Percentiles rank a stretch among this genome's conserved stretches.
Conservation (phyloP, 2,113 vertebrate species). For the Cyphomyrus discorhynchus region DNA sequence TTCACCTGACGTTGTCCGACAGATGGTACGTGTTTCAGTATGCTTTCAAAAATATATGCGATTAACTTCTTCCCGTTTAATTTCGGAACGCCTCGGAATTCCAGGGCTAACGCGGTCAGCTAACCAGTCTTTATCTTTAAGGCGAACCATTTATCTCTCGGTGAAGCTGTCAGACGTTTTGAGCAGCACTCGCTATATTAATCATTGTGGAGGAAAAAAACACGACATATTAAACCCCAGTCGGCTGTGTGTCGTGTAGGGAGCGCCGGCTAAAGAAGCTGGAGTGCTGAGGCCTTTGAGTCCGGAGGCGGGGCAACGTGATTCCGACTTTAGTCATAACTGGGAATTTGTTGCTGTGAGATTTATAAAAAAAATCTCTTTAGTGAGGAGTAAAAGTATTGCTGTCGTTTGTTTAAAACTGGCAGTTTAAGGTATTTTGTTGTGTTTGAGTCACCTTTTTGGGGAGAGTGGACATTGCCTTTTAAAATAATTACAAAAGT, state of each 20-base stretch:
- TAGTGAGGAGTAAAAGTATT: not conserved
- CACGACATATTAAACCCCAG: not conserved
- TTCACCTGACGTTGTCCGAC: conserved; percentile 58
- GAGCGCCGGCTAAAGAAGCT: not conserved
- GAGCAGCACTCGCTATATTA: not conserved
- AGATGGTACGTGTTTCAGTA: conserved; percentile 48
- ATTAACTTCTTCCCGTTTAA: not conserved
- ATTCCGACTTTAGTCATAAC: not conserved
- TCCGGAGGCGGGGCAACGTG: not conserved
- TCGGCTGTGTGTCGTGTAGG: not conserved
- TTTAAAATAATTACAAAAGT: not conserved
- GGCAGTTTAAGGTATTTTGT: not conserved
- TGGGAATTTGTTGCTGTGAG: not conserved
- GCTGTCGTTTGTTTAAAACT: not conserved
- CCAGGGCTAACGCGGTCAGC: not conserved
- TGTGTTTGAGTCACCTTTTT: not conserved
- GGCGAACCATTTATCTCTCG: not conserved
- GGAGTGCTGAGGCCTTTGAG: not conserved
- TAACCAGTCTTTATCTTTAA: not conserved
- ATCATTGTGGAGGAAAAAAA: not conserved
- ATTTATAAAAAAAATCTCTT: not conserved
- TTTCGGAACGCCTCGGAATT: not conserved
- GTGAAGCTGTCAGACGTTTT: not conserved
- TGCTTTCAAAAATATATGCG: not conserved
- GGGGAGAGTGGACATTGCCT: not conserved